Percentiles rank a stretch among this genome's conserved stretches.
Evolutionary conservation across 2,888 invertebrate genomes (phyloP).

Genomic region (Serrognathus titanus): DNA sequence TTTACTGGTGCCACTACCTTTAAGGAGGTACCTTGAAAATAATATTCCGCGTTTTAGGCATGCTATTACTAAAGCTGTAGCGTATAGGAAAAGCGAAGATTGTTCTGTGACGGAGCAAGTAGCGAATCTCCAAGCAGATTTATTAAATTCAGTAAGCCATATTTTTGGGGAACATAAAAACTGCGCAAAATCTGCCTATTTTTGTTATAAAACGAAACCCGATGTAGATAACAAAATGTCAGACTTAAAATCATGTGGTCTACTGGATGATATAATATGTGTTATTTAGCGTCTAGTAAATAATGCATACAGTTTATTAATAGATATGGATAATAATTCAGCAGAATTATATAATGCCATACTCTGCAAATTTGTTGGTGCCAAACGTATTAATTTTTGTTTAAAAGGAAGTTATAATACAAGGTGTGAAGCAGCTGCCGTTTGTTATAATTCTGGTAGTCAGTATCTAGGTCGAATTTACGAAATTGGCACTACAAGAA

Average conservation of each 20-base stretch:
- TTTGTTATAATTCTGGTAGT: neutral
- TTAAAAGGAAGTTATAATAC: neutral
- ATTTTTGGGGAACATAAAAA: neutral
- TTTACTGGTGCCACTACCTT: neutral
- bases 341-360: neutral
- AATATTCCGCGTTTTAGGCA: neutral
- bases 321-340: neutral
- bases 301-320: neutral
- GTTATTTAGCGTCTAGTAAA: neutral
- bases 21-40: neutral
- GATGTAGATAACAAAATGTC: neutral
- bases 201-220: no score
- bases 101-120: neutral
- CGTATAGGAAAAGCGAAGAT: neutral
- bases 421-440: neutral
- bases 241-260: neutral
- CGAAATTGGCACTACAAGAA: no score
- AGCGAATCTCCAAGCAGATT: neutral
- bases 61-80: neutral
- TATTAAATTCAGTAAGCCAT: neutral
- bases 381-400: neutral
- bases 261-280: neutral
- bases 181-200: no score
- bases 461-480: no score
- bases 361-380: neutral